Conservation (phyloP, 2,888 invertebrate genomes). For the Drosophila fulvimacula region DNA sequence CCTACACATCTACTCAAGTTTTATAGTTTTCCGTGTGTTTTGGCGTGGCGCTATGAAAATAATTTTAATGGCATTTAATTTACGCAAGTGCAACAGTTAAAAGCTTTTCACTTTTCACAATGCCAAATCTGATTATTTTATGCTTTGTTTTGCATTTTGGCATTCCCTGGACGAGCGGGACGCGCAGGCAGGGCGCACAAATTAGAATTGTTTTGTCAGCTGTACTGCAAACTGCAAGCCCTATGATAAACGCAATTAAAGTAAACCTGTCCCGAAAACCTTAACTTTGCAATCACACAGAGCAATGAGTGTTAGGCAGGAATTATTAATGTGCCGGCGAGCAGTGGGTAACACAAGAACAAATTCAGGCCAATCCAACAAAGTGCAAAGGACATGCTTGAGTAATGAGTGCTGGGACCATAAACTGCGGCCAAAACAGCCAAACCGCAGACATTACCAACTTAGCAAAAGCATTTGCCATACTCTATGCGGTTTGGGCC, state of each 20-base stretch:
- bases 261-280: conserved; percentile 11
- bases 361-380: conserved; percentile 50
- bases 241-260: conserved; percentile 56
- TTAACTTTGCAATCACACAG: conserved; percentile 40
- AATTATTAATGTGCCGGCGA: conserved; percentile 52
- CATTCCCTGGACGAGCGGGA: neutral
- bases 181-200: conserved; percentile 7
- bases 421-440: conserved; percentile 39
- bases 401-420: conserved; percentile 56
- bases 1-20: conserved; percentile 24
- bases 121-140: conserved; percentile 72
- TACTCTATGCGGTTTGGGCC: conserved; percentile 36
- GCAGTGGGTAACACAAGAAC: conserved; percentile 6
- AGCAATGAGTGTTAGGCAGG: conserved; percentile 22
- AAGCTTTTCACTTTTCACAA: conserved; percentile 68
- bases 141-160: conserved; percentile 73
- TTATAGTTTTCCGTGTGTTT: conserved; percentile 44
- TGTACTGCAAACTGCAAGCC: conserved; percentile 45
- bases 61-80: conserved; percentile 80
- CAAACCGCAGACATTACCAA: conserved; percentile 51
- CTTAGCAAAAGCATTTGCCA: conserved; percentile 30
- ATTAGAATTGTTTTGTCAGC: conserved; percentile 71
- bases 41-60: conserved; percentile 62
- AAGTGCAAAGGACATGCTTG: conserved; percentile 60
- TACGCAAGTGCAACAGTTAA: conserved; percentile 77